Percentiles rank a stretch among this genome's conserved stretches.
Evolutionary conservation across 1,140 invertebrate species (phyloP).

Genomic region (Platyscapa corneri): DNA sequence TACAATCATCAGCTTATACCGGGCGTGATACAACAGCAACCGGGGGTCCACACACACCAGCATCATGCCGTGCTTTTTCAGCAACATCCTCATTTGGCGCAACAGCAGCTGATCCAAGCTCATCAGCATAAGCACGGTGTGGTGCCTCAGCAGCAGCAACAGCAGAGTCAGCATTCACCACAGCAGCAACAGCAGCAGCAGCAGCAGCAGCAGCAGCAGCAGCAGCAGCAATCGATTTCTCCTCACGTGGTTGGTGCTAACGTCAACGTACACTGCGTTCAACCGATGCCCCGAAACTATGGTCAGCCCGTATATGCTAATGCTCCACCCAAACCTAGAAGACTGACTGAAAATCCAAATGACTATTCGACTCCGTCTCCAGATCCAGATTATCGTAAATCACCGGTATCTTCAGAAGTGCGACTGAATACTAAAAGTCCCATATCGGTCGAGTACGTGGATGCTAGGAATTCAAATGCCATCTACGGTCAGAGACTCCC

Average conservation of each 20-base stretch:
- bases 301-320: conserved; percentile 89
- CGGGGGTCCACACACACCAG: conserved; percentile 54
- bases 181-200: conserved; percentile 57
- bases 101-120: conserved; percentile 46
- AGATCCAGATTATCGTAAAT: conserved; percentile 66
- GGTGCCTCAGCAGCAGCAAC: conserved; percentile 52
- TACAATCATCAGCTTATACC: conserved; percentile 43
- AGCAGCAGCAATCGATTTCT: conserved; percentile 44
- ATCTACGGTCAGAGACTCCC: conserved; percentile 64
- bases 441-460: conserved; percentile 58
- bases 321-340: conserved; percentile 89
- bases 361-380: conserved; percentile 83
- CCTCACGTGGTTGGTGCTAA: conserved; percentile 15
- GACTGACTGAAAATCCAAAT: conserved; percentile 77
- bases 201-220: conserved; percentile 48
- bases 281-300: conserved; percentile 62
- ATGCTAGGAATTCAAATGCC: conserved; percentile 61
- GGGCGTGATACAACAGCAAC: conserved; percentile 52
- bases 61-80: conserved; percentile 55
- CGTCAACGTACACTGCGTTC: conserved; percentile 58
- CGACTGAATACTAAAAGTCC: conserved; percentile 61
- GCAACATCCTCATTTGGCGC: conserved; percentile 48
- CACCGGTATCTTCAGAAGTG: conserved; percentile 62
- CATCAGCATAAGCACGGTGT: conserved; percentile 52
- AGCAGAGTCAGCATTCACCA: neutral